These are phyloP conservation scores for Oscheius sp. DNA, from an alignment of 1,140 invertebrate species.

Conservation along the genomic window DNA sequence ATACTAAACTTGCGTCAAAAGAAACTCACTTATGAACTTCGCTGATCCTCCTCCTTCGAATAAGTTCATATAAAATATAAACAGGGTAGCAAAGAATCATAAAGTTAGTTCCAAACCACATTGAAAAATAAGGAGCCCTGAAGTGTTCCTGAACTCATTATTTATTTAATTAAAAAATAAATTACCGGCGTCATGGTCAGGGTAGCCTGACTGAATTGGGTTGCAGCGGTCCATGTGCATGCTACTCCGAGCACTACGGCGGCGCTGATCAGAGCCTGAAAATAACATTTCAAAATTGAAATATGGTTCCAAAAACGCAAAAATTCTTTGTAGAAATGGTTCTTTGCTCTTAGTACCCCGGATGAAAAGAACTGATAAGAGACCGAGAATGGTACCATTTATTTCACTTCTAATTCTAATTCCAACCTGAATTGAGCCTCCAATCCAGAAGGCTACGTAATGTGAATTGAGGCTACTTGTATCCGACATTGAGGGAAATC, in stretches of 20 bases:
- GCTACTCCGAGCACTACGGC: conserved; percentile 38
- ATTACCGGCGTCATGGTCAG: conserved; percentile 42
- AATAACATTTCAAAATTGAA: neutral
- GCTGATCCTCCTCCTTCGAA: neutral
- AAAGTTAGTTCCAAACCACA: conserved; percentile 59
- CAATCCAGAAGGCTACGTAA: neutral
- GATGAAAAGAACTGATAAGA: no score
- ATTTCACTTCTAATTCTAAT: neutral
- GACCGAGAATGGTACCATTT: no score
- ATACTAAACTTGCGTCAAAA: no score
- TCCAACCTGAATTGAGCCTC: neutral
- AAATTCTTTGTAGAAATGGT: no score
- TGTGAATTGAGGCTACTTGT: neutral
- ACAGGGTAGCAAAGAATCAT: conserved; percentile 58
- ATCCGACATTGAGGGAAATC: conserved; percentile 1
- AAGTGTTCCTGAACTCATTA: conserved; percentile 40
- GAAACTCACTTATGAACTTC: conserved; percentile 15
- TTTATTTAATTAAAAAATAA: neutral
- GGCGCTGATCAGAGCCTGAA: neutral
- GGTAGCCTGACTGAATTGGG: conserved; percentile 57
- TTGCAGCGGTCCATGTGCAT: conserved; percentile 50
- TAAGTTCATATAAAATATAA: conserved; percentile 40
- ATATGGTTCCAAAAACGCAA: no score
- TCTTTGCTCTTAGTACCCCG: no score
- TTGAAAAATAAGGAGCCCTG: conserved; percentile 56